Evolutionary conservation across 2,888 invertebrate species (phyloP).

Genomic region (Ochropleura plecta): DNA sequence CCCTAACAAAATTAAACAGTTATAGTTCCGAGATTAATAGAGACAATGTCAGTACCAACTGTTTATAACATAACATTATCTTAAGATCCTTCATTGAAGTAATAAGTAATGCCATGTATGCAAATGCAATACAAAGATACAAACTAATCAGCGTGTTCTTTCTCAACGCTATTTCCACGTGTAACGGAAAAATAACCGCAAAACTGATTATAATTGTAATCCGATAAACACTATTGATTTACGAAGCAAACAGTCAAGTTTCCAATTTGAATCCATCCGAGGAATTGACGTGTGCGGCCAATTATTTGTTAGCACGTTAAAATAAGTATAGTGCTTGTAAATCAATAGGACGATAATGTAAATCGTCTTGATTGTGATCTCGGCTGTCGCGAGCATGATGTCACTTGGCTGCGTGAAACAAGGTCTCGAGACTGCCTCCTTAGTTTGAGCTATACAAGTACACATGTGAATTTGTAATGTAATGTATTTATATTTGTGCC

Average conservation of each 20-base stretch:
- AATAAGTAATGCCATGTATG: conserved; percentile 23
- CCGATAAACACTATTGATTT: conserved; percentile 59
- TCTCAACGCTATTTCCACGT: conserved; percentile 56
- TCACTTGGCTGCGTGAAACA: conserved; percentile 73
- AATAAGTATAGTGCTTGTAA: conserved; percentile 79
- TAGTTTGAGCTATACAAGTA: conserved; percentile 63
- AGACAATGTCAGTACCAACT: conserved; percentile 13
- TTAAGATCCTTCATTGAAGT: conserved; percentile 23
- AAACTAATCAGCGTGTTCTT: conserved; percentile 49
- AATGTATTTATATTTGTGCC: conserved; percentile 26
- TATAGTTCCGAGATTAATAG: background rate
- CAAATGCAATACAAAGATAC: conserved; percentile 39
- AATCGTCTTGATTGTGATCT: conserved; percentile 87
- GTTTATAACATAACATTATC: conserved; percentile 9
- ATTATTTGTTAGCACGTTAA: conserved; percentile 81
- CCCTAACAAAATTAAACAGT: no score
- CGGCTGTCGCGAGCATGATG: conserved; percentile 81
- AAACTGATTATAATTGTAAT: conserved; percentile 51
- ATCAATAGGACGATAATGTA: conserved; percentile 88
- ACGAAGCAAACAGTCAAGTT: conserved; percentile 43
- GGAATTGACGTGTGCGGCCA: conserved; percentile 77
- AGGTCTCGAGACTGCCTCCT: conserved; percentile 72
- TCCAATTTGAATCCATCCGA: conserved; percentile 50
- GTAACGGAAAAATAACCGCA: conserved; percentile 52
- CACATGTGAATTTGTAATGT: conserved; percentile 66